Evolutionary conservation across 2,888 invertebrate genomes (phyloP).

Genomic region (Noctua pronuba): DNA sequence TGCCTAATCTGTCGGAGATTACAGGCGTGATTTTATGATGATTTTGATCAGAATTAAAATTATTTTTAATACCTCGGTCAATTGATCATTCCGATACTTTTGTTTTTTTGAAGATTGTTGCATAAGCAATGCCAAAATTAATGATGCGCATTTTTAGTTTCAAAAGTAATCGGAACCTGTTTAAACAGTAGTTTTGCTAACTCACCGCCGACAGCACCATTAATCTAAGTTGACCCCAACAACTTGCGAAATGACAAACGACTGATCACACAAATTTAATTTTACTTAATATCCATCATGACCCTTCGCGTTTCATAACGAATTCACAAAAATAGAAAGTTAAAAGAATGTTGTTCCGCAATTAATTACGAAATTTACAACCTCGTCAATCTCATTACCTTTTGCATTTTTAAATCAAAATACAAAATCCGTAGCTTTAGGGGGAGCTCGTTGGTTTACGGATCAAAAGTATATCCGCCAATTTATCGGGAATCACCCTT

Average conservation of each 20-base stretch:
- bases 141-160: background rate
- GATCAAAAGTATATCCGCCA: constrained; percentile 72
- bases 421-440: constrained; percentile 63
- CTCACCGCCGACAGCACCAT: constrained; percentile 27
- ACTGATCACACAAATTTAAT: constrained; percentile 35
- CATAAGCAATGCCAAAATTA: constrained; percentile 10
- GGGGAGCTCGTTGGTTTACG: constrained; percentile 67
- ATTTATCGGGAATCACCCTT: constrained; percentile 71
- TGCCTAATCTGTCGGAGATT: too few species aligned
- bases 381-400: constrained; percentile 18
- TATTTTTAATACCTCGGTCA: background rate
- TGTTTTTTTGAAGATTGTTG: background rate
- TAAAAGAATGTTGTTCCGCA: constrained; percentile 44
- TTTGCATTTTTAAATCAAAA: constrained; percentile 63
- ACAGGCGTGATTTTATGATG: background rate
- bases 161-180: background rate
- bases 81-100: background rate
- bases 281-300: constrained; percentile 38
- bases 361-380: constrained; percentile 53
- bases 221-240: constrained; percentile 46
- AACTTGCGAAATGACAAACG: constrained; percentile 47
- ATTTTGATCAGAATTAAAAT: background rate
- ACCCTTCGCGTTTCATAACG: constrained; percentile 42
- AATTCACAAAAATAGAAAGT: constrained; percentile 50
- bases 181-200: constrained; percentile 39